Conservation (phyloP, 2,888 invertebrate species). For the Lycophotia porphyrea region DNA sequence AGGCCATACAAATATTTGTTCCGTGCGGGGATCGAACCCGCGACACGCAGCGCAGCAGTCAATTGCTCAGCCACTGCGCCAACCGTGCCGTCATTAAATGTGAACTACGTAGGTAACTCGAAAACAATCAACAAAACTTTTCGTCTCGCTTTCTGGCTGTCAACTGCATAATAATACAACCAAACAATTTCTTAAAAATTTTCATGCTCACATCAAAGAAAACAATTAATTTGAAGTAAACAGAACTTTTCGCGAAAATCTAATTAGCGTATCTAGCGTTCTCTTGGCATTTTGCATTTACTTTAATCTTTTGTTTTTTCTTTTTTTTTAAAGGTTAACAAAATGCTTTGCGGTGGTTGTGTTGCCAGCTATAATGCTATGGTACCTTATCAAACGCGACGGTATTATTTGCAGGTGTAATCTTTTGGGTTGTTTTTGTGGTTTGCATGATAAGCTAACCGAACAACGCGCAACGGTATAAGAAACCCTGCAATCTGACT, state of each 20-base stretch:
- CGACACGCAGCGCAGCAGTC: no score
- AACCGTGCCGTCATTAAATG: no score
- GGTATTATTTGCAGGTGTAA: conserved; percentile 5
- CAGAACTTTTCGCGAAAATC: conserved; percentile 37
- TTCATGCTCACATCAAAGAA: conserved; percentile 36
- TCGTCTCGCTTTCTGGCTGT: background rate
- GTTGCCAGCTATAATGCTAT: background rate
- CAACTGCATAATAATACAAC: background rate
- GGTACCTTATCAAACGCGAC: background rate
- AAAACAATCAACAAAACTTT: conserved; percentile 1
- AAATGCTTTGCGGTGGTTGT: conserved; percentile 18
- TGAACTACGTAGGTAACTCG: no score
- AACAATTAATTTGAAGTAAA: conserved; percentile 30
- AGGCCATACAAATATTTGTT: no score
- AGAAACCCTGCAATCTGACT: background rate
- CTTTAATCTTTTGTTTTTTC: conserved; percentile 30
- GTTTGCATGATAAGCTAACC: background rate
- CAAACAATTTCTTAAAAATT: background rate
- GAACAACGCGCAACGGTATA: background rate
- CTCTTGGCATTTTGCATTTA: conserved; percentile 33
- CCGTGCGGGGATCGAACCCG: no score
- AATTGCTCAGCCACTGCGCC: no score
- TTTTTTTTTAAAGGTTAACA: conserved; percentile 18
- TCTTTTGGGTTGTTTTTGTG: background rate
- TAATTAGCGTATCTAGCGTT: conserved; percentile 48